A percentile compares a stretch with the other conserved stretches of the same genome.
These are phyloP conservation scores for Charanyca ferruginea DNA, from an alignment of 2,888 invertebrate genomes.

Conservation along the genomic window DNA sequence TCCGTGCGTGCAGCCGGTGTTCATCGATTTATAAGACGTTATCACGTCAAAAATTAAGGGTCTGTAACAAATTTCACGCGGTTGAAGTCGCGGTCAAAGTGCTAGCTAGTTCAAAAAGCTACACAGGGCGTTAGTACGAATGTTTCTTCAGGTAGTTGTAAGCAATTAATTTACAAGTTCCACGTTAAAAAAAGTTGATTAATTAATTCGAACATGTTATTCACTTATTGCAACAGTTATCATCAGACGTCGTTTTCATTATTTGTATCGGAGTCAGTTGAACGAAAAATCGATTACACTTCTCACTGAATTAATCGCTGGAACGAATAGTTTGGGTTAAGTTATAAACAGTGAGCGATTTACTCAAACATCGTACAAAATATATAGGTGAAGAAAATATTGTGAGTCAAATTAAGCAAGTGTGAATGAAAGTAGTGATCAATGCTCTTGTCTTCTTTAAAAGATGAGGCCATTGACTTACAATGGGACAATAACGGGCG, in stretches of 20 bases:
- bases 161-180: neutral
- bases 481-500: no score
- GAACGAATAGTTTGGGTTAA: slow-evolving; percentile 22
- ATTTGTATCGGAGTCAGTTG: slow-evolving; percentile 53
- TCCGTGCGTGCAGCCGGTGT: no score
- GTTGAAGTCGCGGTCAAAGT: no score
- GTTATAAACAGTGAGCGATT: slow-evolving; percentile 17
- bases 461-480: no score
- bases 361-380: neutral
- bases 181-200: slow-evolving; percentile 1
- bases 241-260: slow-evolving; percentile 54
- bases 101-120: neutral
- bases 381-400: no score
- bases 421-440: no score
- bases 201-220: slow-evolving; percentile 54
- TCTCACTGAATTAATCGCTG: slow-evolving; percentile 64
- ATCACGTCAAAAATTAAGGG: no score
- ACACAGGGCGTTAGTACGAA: neutral
- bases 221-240: slow-evolving; percentile 56
- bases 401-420: no score
- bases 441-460: no score
- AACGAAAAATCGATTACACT: slow-evolving; percentile 63
- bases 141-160: neutral
- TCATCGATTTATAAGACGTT: no score
- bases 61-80: no score